Evolutionary conservation across 2,797 vertebrate species (phyloP).

Genomic region (Clarias laeviceps): DNA sequence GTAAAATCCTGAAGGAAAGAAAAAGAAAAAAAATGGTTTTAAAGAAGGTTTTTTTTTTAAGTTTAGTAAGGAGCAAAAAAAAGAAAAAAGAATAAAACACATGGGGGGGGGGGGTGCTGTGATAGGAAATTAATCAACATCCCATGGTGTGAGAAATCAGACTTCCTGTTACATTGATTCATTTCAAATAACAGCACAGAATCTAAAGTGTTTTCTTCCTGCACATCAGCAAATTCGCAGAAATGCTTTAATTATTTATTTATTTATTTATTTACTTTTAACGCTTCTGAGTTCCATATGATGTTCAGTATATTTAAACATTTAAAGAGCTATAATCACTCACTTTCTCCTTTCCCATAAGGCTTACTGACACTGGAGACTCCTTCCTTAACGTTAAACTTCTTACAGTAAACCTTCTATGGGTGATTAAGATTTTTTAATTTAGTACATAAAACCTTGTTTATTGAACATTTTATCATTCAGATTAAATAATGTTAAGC

Average conservation of each 20-base stretch:
- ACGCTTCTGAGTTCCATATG: neutral
- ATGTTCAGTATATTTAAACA: neutral
- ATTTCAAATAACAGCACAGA: neutral
- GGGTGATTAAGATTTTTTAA: too few relatives aligned
- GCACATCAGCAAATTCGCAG: neutral
- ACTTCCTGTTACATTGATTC: neutral
- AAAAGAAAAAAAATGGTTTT: neutral
- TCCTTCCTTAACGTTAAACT: neutral
- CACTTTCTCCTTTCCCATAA: neutral
- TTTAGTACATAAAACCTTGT: neutral
- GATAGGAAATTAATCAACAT: neutral
- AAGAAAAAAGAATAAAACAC: neutral
- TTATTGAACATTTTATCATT: neutral
- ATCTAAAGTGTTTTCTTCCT: neutral
- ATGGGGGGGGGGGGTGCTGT: neutral
- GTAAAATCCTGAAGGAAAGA: constrained; percentile 18
- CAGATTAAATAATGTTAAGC: neutral
- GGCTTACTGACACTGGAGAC: constrained; percentile 5
- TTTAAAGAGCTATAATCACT: neutral
- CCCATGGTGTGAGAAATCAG: neutral
- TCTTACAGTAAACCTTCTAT: neutral
- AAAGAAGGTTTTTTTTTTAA: neutral
- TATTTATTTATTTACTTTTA: neutral
- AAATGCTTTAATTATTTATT: too few relatives aligned
- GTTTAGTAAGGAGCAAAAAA: neutral